Evolutionary conservation across 1,140 invertebrate species (phyloP), one percentile per base, ranked within the genome.

Genomic region (Drosophila pruinosa): DNA sequence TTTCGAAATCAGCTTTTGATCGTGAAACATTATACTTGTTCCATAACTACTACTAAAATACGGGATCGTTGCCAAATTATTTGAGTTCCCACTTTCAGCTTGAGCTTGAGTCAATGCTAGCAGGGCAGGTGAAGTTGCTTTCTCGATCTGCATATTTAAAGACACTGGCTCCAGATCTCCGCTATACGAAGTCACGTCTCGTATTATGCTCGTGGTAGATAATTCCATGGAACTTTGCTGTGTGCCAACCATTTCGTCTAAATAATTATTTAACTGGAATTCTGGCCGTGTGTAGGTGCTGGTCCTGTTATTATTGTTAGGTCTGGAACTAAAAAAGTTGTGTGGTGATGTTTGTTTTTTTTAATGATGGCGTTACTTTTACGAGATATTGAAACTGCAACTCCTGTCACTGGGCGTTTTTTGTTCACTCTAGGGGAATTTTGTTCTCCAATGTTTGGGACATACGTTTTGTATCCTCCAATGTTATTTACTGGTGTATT

Each of bases 221-320:
- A 67, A 43, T 50, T 64, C 41, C 4, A 50, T 62, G 10, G 17
- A 26, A 19, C 68, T 75, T n/a, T 72, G 45, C n/a, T 78, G 71
- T 15, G 81, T 61, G 4, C 81, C 81, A 36, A 86, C 82, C 81
- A 86, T 86, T 43, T 28, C 64, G 47, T 5, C 21, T 1, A 34
- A 24, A 31, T 73, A 63, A 43, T 53, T 72, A 8, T 68, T 61
- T 6, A 38, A 12, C 12, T 52, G 19, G 26, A 14, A 48, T 6
- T 48, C 8, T 19, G 47, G 8, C 6, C 15, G 26, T 5, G 6
- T 7, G 17, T 52, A 0, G 6, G 6, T 7, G 24, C 47, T 38
- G 26, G 24, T 31, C 10, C 21, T 57, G 3, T 43, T 34, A 14
- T 28, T 47, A 26, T 48, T 63, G 5, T 64, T 36, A 24, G 7